A percentile compares a stretch with the other conserved stretches of the same genome.
Evolutionary conservation across 2,888 invertebrate genomes (phyloP).

Genomic region (Dorcus hopei): DNA sequence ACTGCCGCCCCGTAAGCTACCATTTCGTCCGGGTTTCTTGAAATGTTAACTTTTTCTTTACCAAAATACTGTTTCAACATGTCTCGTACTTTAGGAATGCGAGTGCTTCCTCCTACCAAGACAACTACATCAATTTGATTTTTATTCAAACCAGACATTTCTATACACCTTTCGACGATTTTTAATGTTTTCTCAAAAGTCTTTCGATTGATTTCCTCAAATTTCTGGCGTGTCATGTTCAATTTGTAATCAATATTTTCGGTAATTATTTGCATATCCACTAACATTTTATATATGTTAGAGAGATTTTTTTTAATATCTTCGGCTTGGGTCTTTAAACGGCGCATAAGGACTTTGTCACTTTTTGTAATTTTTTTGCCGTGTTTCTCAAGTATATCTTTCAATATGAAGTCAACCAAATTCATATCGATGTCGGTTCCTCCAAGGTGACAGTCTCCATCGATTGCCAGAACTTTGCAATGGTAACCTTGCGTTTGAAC

Average conservation of each 20-base stretch:
- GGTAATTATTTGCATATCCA: conserved; percentile 11
- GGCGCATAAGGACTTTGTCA: conserved; percentile 1
- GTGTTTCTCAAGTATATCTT: conserved; percentile 17
- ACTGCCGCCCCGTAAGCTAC: conserved; percentile 34
- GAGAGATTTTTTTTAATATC: conserved; percentile 17
- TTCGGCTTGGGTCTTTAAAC: conserved; percentile 25
- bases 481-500: conserved; percentile 16
- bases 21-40: conserved; percentile 32
- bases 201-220: conserved; percentile 24
- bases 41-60: conserved; percentile 21
- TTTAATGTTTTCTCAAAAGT: conserved; percentile 26
- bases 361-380: conserved; percentile 17
- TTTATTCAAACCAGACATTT: conserved; percentile 20
- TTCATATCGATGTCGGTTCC: conserved; percentile 32
- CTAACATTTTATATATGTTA: too few relatives aligned
- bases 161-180: conserved; percentile 24
- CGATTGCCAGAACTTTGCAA: conserved; percentile 25
- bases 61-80: conserved; percentile 26
- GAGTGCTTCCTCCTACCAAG: conserved; percentile 33
- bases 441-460: conserved; percentile 32
- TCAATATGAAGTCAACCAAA: conserved; percentile 21
- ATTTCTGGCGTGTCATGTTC: conserved; percentile 23
- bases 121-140: conserved; percentile 30
- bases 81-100: conserved; percentile 31
- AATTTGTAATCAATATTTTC: background rate